Percentiles rank a stretch among this genome's conserved stretches.
Conservation (phyloP, 2,797 vertebrate genomes). For the Hybognathus amarus region DNA sequence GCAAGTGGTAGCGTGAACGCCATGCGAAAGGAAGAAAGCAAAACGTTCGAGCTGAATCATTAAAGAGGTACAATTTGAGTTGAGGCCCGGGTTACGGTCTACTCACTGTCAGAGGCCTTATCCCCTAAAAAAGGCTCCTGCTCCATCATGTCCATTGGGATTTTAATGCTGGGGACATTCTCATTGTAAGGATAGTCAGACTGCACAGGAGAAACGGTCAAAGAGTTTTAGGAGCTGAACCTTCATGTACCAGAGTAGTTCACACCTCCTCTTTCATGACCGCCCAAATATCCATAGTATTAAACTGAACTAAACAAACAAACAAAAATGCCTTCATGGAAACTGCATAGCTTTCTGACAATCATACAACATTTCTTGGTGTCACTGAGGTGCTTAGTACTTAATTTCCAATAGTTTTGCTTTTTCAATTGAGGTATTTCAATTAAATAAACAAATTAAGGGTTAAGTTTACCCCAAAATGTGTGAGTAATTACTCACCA, state of each 20-base stretch:
- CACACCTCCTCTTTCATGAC: background rate
- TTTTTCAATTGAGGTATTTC: background rate
- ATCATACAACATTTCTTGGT: background rate
- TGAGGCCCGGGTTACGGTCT: constrained; percentile 71
- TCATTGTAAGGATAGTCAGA: constrained; percentile 97
- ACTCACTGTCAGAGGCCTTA: constrained; percentile 97
- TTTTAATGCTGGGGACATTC: constrained; percentile 98
- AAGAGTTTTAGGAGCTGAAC: constrained; percentile 31
- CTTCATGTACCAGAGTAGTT: constrained; percentile 45
- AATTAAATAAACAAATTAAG: background rate
- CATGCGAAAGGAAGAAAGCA: constrained; percentile 15
- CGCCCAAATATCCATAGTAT: background rate
- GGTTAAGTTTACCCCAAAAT: too few species aligned
- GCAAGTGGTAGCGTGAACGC: constrained; percentile 47
- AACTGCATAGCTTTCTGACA: background rate
- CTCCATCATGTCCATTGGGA: constrained; percentile 99
- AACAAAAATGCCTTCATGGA: background rate
- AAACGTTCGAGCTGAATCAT: constrained; percentile 22
- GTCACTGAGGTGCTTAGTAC: background rate
- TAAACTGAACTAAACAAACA: background rate
- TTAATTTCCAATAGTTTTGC: background rate
- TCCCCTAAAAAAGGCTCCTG: constrained; percentile 97
- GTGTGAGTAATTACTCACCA: too few species aligned
- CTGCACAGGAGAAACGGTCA: constrained; percentile 81
- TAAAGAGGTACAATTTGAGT: constrained; percentile 33